Evolutionary conservation across 2,113 vertebrate genomes (phyloP).

Genomic region (Campylomormyrus tamandua): DNA sequence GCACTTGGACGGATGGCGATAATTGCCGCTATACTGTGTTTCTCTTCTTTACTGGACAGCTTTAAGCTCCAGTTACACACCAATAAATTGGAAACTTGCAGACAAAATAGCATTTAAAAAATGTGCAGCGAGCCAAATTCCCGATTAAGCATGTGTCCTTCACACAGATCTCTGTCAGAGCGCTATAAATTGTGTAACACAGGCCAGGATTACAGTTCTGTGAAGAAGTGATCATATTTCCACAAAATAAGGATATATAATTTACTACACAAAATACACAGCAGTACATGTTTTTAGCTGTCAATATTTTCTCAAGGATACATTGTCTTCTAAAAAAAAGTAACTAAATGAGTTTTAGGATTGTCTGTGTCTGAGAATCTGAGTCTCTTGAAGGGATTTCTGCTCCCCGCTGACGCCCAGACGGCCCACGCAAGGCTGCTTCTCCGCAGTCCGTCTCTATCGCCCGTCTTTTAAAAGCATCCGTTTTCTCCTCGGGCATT

Average conservation of each 20-base stretch:
- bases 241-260: background rate
- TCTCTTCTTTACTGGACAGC: conserved; percentile 9
- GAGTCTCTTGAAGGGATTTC: background rate
- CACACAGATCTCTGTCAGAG: background rate
- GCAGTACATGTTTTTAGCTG: background rate
- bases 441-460: conserved; percentile 42
- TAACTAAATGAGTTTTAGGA: background rate
- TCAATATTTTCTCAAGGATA: background rate
- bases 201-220: background rate
- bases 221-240: background rate
- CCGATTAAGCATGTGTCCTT: background rate
- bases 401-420: background rate
- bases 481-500: conserved; percentile 41
- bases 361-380: background rate
- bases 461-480: conserved; percentile 60
- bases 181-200: background rate
- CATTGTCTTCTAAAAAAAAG: background rate
- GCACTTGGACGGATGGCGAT: conserved; percentile 14
- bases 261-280: background rate
- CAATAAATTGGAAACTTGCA: conserved; percentile 17
- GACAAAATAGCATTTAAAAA: conserved; percentile 7
- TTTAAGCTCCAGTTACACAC: conserved; percentile 8
- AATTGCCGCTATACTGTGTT: conserved; percentile 21
- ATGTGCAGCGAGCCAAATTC: background rate
- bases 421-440: background rate